phyloP scores from a whole-genome alignment of 2,797 vertebrate species.

The Falco naumanni region DNA sequence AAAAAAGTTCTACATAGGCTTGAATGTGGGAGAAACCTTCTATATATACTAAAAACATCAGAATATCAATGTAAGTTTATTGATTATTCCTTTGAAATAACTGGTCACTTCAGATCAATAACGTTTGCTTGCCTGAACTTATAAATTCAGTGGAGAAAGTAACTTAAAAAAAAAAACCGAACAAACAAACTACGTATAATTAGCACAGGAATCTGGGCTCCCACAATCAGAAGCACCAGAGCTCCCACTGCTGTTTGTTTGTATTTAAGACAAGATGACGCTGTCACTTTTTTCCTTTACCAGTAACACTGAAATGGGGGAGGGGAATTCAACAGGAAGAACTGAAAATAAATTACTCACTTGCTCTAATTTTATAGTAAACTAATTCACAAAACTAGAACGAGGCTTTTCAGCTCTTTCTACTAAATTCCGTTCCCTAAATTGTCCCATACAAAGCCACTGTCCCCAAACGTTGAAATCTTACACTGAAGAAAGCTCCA shows the following conservation, averaged over 20 bases:
- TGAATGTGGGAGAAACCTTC: background rate
- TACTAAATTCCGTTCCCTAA: background rate
- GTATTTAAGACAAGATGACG: constrained; percentile 64
- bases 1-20: background rate
- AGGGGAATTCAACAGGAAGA: constrained; percentile 48
- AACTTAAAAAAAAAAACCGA: rapidly evolving
- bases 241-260: constrained; percentile 57
- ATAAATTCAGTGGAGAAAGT: background rate
- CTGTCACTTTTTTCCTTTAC: constrained; percentile 57
- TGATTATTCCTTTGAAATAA: background rate
- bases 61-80: background rate
- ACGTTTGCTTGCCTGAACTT: background rate
- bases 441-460: background rate
- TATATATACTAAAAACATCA: background rate
- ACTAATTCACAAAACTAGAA: background rate
- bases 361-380: background rate
- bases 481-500: background rate
- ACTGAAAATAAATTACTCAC: background rate
- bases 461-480: background rate
- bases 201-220: constrained; percentile 17
- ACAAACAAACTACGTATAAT: background rate
- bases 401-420: background rate
- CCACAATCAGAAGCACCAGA: constrained; percentile 39
- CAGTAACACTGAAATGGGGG: constrained; percentile 29
- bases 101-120: background rate